These are phyloP conservation scores for Holacanthella duospinosa DNA, from an alignment of 2,888 invertebrate species.

Conservation along the genomic window DNA sequence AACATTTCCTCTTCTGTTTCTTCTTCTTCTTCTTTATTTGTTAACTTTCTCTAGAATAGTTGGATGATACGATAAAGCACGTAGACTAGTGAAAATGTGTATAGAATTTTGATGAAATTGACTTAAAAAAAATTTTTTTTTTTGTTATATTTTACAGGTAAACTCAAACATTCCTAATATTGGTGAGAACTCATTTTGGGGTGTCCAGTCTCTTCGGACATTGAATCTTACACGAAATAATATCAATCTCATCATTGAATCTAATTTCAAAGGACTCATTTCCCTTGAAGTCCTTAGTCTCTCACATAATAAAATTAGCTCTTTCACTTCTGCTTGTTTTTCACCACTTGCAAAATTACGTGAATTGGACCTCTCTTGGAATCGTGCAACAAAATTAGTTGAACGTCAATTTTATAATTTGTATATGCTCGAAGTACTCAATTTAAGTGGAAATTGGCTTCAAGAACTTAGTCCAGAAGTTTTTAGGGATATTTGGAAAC, in stretches of 20 bases:
- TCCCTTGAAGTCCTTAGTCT: conserved; percentile 60
- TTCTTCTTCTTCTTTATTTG: background rate
- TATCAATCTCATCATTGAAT: conserved; percentile 54
- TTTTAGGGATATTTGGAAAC: conserved; percentile 48
- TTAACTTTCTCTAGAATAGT: too few species aligned
- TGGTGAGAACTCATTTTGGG: conserved; percentile 71
- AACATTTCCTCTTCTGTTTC: too few species aligned
- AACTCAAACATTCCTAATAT: conserved; percentile 62
- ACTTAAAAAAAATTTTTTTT: conserved; percentile 4
- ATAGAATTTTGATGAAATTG: background rate
- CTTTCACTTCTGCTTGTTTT: conserved; percentile 65
- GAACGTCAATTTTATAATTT: conserved; percentile 64
- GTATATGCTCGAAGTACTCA: conserved; percentile 57
- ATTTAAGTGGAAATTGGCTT: conserved; percentile 64
- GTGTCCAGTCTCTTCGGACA: conserved; percentile 50
- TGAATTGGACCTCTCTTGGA: conserved; percentile 55
- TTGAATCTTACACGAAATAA: conserved; percentile 64
- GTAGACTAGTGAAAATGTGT: background rate
- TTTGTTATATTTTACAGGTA: conserved; percentile 31
- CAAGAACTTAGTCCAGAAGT: conserved; percentile 63
- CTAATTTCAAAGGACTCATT: conserved; percentile 66
- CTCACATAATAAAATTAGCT: conserved; percentile 61
- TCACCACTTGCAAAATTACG: conserved; percentile 59
- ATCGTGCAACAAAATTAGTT: conserved; percentile 56
- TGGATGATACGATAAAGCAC: too few species aligned